phyloP scores from a whole-genome alignment of 2,888 invertebrate species.

The Parnassius mnemosyne region DNA sequence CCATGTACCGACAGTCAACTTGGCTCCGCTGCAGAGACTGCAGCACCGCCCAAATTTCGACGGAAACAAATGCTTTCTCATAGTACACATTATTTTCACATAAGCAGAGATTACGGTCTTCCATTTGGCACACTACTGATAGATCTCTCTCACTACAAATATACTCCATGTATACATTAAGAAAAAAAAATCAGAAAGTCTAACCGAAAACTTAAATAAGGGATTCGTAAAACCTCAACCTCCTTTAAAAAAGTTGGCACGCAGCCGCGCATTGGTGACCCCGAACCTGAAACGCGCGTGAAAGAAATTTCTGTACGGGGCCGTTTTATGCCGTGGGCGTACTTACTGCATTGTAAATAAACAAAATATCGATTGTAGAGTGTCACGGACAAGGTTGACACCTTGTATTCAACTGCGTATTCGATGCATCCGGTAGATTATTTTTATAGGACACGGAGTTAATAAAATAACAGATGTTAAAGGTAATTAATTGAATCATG shows the following conservation, averaged over 20 bases:
- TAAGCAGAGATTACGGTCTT: too few relatives aligned
- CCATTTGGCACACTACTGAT: too few relatives aligned
- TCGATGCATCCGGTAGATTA: not conserved
- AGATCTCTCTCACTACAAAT: too few relatives aligned
- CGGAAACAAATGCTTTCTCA: too few relatives aligned
- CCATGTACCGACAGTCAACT: too few relatives aligned
- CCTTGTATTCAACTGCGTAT: not conserved
- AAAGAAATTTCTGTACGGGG: constrained; percentile 1
- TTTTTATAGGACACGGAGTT: not conserved
- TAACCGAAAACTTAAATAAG: not conserved
- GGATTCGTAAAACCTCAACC: constrained; percentile 4
- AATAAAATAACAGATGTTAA: too few relatives aligned
- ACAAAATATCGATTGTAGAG: constrained; percentile 7
- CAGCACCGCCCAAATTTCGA: too few relatives aligned
- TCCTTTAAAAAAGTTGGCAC: constrained; percentile 17
- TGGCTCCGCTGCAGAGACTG: too few relatives aligned
- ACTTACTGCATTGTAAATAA: constrained; percentile 5
- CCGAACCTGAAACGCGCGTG: constrained; percentile 15
- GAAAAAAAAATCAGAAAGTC: too few relatives aligned
- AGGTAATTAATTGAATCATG: too few relatives aligned
- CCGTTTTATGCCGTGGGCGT: not conserved
- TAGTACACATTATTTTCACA: too few relatives aligned
- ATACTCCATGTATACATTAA: too few relatives aligned
- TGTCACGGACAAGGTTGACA: constrained; percentile 5
- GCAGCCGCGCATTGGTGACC: not conserved